Evolutionary conservation across 2,888 invertebrate species (phyloP).

Genomic region (Macrophya annulata): DNA sequence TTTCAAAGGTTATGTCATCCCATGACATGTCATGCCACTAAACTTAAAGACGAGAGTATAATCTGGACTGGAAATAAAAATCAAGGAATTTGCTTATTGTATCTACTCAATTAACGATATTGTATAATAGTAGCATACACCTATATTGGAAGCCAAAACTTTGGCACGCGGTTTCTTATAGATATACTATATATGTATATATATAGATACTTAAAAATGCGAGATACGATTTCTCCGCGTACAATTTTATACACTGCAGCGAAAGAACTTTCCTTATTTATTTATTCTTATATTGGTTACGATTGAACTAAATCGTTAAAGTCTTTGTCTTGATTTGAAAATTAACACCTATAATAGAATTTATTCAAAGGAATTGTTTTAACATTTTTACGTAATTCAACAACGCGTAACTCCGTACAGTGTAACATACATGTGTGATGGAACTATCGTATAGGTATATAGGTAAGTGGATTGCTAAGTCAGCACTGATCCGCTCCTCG

Average conservation of each 20-base stretch:
- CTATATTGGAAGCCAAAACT: constrained; percentile 21
- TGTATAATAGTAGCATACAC: background rate
- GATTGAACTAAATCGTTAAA: background rate
- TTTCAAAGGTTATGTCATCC: constrained; percentile 44
- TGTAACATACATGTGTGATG: background rate
- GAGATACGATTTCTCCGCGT: background rate
- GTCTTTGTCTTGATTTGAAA: constrained; percentile 16
- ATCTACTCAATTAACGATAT: background rate
- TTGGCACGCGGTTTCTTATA: background rate
- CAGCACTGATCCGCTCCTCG: constrained; percentile 3
- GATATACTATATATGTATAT: too few relatives aligned
- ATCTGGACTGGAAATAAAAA: constrained; percentile 65
- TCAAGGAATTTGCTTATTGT: constrained; percentile 69
- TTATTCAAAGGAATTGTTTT: constrained; percentile 26
- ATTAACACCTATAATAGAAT: constrained; percentile 8
- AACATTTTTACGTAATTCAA: constrained; percentile 20
- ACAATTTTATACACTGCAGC: background rate
- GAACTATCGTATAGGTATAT: constrained; percentile 4
- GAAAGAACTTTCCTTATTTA: constrained; percentile 6
- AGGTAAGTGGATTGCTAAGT: background rate
- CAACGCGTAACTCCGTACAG: background rate
- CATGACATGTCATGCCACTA: too few relatives aligned
- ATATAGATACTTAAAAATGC: background rate
- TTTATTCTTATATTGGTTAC: constrained; percentile 23
- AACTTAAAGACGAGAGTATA: too few relatives aligned